Conservation (phyloP, 2,113 vertebrate species). For the Loxodonta africana region DNA sequence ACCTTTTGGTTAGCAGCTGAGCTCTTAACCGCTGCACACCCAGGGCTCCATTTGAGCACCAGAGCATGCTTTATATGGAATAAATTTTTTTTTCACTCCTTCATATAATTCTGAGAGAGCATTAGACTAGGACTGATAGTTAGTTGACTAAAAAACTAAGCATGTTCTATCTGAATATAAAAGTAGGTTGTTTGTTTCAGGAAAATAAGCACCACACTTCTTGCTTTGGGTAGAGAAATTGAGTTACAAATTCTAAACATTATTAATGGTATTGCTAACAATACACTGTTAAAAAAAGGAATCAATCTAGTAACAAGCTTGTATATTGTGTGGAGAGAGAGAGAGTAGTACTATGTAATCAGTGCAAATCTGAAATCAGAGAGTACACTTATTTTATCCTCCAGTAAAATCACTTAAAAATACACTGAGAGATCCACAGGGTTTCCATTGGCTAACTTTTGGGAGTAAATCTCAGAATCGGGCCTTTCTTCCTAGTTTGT, state of each 20-base stretch:
- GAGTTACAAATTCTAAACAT: background rate
- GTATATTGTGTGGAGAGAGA: background rate
- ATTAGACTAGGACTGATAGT: background rate
- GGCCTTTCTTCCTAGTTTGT: too few species aligned
- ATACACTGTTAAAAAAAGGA: background rate
- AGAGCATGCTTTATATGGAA: background rate
- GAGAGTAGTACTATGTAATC: too few species aligned
- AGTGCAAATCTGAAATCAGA: conserved; percentile 34
- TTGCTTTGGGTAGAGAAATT: background rate
- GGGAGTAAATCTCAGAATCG: too few species aligned
- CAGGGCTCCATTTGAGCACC: too few species aligned
- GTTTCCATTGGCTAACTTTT: too few species aligned
- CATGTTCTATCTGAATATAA: background rate
- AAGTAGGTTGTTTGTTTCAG: background rate
- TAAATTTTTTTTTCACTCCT: background rate
- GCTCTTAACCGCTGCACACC: too few species aligned
- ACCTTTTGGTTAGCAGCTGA: too few species aligned
- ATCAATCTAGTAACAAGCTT: background rate
- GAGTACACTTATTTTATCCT: background rate
- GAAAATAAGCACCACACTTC: background rate
- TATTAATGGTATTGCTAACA: background rate
- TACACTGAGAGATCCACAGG: background rate
- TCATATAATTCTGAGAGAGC: background rate
- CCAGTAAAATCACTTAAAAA: conserved; percentile 46
- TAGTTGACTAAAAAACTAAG: background rate